Base-by-base conservation (phyloP, 37 sponge, comb jelly and placozoan species). In the Theonella swinhoei region DNA sequence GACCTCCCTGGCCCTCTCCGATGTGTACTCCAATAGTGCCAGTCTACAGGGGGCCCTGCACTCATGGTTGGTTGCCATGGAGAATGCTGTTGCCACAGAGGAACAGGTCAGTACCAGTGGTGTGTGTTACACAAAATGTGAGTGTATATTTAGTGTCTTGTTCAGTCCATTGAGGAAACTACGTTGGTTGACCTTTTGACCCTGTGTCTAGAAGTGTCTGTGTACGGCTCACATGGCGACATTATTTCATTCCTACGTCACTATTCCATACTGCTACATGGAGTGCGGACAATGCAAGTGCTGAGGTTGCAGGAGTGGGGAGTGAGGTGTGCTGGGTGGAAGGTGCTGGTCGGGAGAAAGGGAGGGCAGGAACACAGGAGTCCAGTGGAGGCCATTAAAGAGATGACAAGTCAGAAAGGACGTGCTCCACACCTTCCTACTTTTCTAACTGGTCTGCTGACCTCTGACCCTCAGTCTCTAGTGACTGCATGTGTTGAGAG, bases 221-320 rank as follows among this genome's bases (percentile, higher is more conserved):
- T 14, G 7, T 47, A 47, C 14, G 54, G 54, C 54, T 47, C 54
- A 17, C 11, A 47, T 7, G 54, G 14, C 14, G 54, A 14, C 54
- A 17, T 47, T 14, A 47, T 47, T 47, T 14, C 54, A 47, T 47
- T 47, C 54, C 54, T 47, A 7, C 7, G 54, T 47, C 54, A 14
- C 54, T 47, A 47, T 47, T 47, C 54, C 54, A 47, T 7, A 47
- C 54, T 47, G 54, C 37, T 80, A 59, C 69, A 80, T 22, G 33
- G 67, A 28, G 58, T 29, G 30, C 42, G 71, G 36, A 1, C 68
- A 20, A 28, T 37, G 38, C 58, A 17, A 20, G 5, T 80, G 60
- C 70, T 80, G 47, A 25, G 61, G 24, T 1, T 22, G 58, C 70
- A 70, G 61, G 59, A 54, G 8, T 80, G 81, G 81, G 61, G 28